Conservation (phyloP, 2,888 invertebrate genomes). For the Leptopilina syphax region DNA sequence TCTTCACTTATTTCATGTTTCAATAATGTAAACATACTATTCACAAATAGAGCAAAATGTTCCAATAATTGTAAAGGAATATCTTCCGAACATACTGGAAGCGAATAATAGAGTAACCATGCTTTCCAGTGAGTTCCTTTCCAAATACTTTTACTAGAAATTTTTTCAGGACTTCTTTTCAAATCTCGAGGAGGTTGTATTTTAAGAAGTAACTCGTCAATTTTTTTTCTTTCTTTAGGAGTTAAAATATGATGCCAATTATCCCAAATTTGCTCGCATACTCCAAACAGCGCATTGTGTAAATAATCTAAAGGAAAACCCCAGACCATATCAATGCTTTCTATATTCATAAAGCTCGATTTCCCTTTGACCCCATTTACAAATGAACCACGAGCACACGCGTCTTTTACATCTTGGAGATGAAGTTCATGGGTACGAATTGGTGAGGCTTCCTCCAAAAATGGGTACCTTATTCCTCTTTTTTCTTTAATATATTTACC, state of each 20-base stretch:
- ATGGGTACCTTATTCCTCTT: conserved; percentile 15
- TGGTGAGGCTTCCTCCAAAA: background rate
- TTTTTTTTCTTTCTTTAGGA: background rate
- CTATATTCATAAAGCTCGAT: conserved; percentile 27
- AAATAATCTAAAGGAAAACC: background rate
- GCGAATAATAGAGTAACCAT: conserved; percentile 41
- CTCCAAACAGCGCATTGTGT: conserved; percentile 26
- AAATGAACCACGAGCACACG: conserved; percentile 20
- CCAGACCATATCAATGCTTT: conserved; percentile 45
- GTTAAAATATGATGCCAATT: background rate
- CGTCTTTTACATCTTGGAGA: background rate
- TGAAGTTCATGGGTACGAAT: conserved; percentile 30
- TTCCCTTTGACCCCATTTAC: conserved; percentile 43
- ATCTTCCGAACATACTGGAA: conserved; percentile 36
- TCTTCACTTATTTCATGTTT: background rate
- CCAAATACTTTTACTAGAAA: conserved; percentile 5
- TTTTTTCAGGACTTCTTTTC: conserved; percentile 6
- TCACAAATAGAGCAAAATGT: conserved; percentile 33
- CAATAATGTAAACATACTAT: background rate
- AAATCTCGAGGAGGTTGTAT: conserved; percentile 40
- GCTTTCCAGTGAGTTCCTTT: conserved; percentile 37
- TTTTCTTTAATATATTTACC: conserved; percentile 14
- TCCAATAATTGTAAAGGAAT: conserved; percentile 31
- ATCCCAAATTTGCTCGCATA: conserved; percentile 35
- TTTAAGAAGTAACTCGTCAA: conserved; percentile 32